phyloP scores from a whole-genome alignment of 2,888 invertebrate species.

The Gerosis bhagava region DNA sequence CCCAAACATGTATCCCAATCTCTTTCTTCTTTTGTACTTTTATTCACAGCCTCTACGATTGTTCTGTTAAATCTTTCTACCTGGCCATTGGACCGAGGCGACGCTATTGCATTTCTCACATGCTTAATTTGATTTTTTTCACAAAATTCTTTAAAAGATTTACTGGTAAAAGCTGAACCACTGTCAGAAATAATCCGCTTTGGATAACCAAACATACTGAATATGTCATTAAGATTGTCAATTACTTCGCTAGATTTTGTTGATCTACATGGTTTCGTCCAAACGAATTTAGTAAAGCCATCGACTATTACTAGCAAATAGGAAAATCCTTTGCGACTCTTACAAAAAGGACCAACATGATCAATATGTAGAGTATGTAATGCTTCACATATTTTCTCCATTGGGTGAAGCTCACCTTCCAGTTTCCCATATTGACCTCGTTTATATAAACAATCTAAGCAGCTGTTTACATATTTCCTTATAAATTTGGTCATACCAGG shows the following conservation, averaged over 20 bases:
- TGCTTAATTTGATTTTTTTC: constrained; percentile 23
- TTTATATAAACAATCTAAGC: constrained; percentile 19
- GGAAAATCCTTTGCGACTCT: constrained; percentile 13
- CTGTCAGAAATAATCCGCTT: constrained; percentile 16
- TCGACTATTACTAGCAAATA: constrained; percentile 20
- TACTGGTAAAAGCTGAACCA: constrained; percentile 10
- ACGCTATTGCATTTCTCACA: constrained; percentile 28
- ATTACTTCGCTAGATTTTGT: constrained; percentile 13
- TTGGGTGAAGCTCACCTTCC: constrained; percentile 31
- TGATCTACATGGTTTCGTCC: constrained; percentile 1
- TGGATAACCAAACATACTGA: constrained; percentile 19
- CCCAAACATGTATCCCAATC: too few species aligned
- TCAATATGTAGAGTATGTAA: constrained; percentile 28
- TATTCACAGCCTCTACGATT: background rate
- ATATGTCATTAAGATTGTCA: constrained; percentile 7
- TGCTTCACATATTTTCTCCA: constrained; percentile 8
- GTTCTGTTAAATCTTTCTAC: background rate
- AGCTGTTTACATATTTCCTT: constrained; percentile 43
- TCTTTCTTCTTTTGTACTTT: background rate
- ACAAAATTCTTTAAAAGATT: constrained; percentile 24
- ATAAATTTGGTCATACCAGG: constrained; percentile 48
- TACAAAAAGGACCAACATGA: constrained; percentile 28
- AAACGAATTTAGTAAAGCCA: constrained; percentile 20
- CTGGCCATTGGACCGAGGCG: constrained; percentile 1
- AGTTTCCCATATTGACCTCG: constrained; percentile 26